Evolutionary conservation across 2,888 invertebrate species (phyloP), one percentile per base, ranked within the genome.

Genomic region (Drosophila cognata): DNA sequence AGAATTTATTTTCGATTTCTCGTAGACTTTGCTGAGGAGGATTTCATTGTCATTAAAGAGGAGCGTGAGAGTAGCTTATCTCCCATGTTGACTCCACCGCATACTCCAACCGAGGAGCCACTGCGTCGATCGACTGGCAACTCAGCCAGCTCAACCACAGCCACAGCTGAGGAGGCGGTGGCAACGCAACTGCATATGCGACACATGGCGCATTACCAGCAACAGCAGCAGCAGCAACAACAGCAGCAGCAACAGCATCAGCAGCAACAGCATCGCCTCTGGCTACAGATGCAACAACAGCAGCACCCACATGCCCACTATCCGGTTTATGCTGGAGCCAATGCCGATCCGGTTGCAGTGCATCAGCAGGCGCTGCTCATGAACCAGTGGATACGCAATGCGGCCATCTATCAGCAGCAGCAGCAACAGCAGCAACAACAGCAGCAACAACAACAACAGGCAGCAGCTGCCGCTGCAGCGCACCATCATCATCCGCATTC

Each of bases 341-440:
- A 94, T 94, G 92, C 94, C 93, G 91, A 92, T 64, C 94, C 94
- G 93, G 94, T 95, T 80, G 94, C 94, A 59, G 91, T 92, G 56
- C 92, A 92, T 53, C 93, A 93, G 72, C 94, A 93, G 74, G 95
- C 95, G 0, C 94, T 95, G 89, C 92, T 96, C 38, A 95, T 96
- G 91, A 96, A 96, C 88, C 96, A 96, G 84, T 96, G 96, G 96
- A 94, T 96, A 75, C 94, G 96, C 90, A 96, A 95, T 86, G 96
- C 96, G 0, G 95, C 96, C 0, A 91, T 96, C 41, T 96, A 96
- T 85, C 96, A 80, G 66, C 86, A 72, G 53, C 84, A 71, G 57
- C 86, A 71, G 38, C 95, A 65, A 13, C 90, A 76, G 71, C 89
- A 74, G 59, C 82, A 56, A 18, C 56, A 57, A 11, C 57, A 56